A percentile compares a stretch with the other conserved stretches of the same genome.
These are phyloP conservation scores for Cosmopolites sordidus DNA, from an alignment of 2,888 invertebrate species.

Conservation along the genomic window DNA sequence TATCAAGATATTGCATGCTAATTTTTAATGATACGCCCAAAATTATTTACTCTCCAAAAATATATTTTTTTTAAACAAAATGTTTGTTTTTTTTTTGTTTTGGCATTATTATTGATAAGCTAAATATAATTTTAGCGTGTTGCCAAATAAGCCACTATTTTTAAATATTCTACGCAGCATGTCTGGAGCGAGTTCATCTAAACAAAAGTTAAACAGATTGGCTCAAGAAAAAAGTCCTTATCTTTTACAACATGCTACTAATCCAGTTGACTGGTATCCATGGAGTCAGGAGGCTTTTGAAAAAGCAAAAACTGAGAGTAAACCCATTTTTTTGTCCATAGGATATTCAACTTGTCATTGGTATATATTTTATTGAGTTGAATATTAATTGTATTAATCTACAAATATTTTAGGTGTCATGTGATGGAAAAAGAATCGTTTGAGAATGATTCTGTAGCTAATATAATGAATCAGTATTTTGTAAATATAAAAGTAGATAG, in stretches of 20 bases:
- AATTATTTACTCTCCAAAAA: too few relatives aligned
- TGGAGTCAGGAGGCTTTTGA: conserved; percentile 90
- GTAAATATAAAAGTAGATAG: conserved; percentile 88
- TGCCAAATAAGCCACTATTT: not conserved
- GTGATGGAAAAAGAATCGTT: conserved; percentile 97
- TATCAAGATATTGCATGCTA: too few relatives aligned
- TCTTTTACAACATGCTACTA: conserved; percentile 87
- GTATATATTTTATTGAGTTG: conserved; percentile 46
- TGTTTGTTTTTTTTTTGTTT: not conserved
- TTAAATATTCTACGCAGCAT: conserved; percentile 16
- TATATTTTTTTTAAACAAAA: too few relatives aligned
- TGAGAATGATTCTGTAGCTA: conserved; percentile 77
- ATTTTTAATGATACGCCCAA: too few relatives aligned
- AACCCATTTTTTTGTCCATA: conserved; percentile 88
- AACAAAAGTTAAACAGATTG: conserved; percentile 61
- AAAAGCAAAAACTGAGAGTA: conserved; percentile 76
- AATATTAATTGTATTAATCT: not conserved
- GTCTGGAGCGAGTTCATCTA: conserved; percentile 15
- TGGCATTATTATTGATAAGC: not conserved
- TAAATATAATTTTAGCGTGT: not conserved
- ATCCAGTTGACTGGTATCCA: conserved; percentile 95
- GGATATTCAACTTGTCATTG: conserved; percentile 97
- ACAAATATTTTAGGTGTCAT: conserved; percentile 62
- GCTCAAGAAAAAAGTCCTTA: conserved; percentile 85
- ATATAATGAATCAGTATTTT: conserved; percentile 84